A percentile compares a stretch with the other conserved stretches of the same genome.
These are phyloP conservation scores for Mormyrops attenuatus DNA, from an alignment of 2,797 vertebrate species.

Conservation along the genomic window DNA sequence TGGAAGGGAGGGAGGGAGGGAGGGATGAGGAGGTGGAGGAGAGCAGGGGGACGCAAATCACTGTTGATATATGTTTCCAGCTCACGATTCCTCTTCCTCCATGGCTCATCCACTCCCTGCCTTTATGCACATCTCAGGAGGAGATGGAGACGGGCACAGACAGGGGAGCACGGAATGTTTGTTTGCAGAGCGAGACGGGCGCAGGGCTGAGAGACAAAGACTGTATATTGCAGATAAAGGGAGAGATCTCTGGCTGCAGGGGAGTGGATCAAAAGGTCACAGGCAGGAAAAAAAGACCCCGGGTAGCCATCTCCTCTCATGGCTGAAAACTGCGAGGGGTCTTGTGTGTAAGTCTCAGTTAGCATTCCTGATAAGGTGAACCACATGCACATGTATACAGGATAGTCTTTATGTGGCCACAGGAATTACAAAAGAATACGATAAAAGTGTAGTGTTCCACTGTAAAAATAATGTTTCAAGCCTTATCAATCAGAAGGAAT, in stretches of 20 bases:
- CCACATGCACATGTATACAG: neutral
- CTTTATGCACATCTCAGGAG: conserved; percentile 28
- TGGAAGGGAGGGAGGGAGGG: conserved; percentile 28
- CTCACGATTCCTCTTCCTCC: conserved; percentile 35
- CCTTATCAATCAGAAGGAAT: neutral
- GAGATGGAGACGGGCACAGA: neutral
- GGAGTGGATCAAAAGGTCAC: conserved; percentile 1
- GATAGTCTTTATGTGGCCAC: neutral
- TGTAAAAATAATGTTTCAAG: neutral
- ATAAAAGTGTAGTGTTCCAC: neutral
- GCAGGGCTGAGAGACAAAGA: conserved; percentile 16
- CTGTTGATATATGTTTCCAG: conserved; percentile 55
- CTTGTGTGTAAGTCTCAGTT: neutral
- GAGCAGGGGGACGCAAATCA: conserved; percentile 36
- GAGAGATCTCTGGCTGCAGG: neutral
- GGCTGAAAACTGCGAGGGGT: neutral
- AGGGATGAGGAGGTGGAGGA: conserved; percentile 14
- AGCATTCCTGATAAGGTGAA: neutral
- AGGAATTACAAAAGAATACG: neutral
- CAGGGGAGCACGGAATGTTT: neutral
- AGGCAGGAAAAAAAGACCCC: neutral
- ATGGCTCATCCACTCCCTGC: conserved; percentile 28
- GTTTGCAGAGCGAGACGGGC: conserved; percentile 21
- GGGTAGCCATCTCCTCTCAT: neutral
- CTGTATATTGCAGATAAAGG: neutral